Evolutionary conservation across 2,888 invertebrate species (phyloP), one percentile per base, ranked within the genome.

Genomic region (Drosophila mimetica): DNA sequence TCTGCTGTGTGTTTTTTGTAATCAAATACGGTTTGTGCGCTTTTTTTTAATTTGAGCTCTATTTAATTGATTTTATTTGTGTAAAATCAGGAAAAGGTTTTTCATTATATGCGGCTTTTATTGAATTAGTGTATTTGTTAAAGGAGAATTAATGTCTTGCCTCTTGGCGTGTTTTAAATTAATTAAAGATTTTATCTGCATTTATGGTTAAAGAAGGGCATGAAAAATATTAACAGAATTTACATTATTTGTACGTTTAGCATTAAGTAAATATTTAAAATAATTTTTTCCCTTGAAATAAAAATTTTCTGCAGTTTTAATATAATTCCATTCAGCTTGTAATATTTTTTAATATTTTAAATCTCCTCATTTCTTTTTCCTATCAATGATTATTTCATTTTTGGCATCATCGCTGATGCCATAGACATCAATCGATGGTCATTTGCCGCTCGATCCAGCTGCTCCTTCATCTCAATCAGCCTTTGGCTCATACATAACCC

Each of bases 401-500:
- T 59, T 52, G 46, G 60, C 51, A 44, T 36, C 55, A 71, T 52
- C 32, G 34, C 28, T 18, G 41, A 55, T 22, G 44, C 41, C 58
- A 46, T 53, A 53, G 67, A 60, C 51, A 28, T 47, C 65, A 34
- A 64, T 50, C 47, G 36, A 52, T 65, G 54, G 64, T 72, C 64
- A 73, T 72, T 72, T 64, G 14, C 46, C 18, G 42, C 57, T 42
- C 54, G 30, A 51, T 39, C 18, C 46, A 47, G 69, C 65, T 66
- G 69, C 69, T 67, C 55, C 65, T 54, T 34, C 65, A 66, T 66
- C 54, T 67, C 55, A 66, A 66, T 66, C 55, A 69, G 55, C 28
- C 34, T 66, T 69, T 66, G 69, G 55, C 46, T 67, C 55, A 67
- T 71, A 70, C 71, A 59, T 67, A 67, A 54, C 66, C 36, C 64